A percentile compares a stretch with the other conserved stretches of the same genome.
phyloP scores from a whole-genome alignment of 2,888 invertebrate species.

The Taphrorychus bicolor region DNA sequence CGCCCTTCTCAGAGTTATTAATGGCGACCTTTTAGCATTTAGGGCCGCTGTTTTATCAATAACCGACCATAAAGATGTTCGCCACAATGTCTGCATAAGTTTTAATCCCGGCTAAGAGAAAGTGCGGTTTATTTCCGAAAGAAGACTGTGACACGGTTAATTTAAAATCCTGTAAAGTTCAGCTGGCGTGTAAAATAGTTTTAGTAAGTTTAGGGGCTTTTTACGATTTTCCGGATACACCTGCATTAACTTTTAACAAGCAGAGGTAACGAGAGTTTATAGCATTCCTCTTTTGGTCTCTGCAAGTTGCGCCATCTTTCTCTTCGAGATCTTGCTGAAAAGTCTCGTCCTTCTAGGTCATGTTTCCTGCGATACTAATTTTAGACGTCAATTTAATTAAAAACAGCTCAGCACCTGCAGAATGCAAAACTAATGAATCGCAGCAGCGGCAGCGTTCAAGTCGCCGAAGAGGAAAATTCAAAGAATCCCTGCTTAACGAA shows the following conservation, averaged over 20 bases:
- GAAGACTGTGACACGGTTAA: background rate
- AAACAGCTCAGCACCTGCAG: background rate
- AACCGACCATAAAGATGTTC: conserved; percentile 22
- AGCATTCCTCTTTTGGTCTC: background rate
- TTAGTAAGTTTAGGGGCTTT: background rate
- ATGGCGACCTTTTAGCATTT: conserved; percentile 36
- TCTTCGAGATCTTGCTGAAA: too few relatives aligned
- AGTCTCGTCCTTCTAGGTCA: too few relatives aligned
- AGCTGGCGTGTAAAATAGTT: background rate
- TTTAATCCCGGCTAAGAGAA: background rate
- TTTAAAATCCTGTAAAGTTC: background rate
- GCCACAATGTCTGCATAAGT: conserved; percentile 21
- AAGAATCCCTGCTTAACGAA: background rate
- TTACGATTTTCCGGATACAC: background rate
- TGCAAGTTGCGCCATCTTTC: too few relatives aligned
- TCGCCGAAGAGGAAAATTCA: background rate
- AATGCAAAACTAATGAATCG: background rate
- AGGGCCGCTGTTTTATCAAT: conserved; percentile 32
- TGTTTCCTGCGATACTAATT: background rate
- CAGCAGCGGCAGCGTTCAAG: too few relatives aligned
- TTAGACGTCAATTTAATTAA: background rate
- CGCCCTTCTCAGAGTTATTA: conserved; percentile 26
- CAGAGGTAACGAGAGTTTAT: background rate
- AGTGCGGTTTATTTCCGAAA: background rate
- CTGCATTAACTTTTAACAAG: background rate